A percentile compares a stretch with the other conserved stretches of the same genome.
phyloP scores from a whole-genome alignment of 2,888 invertebrate species.

The Drosophila merina region DNA sequence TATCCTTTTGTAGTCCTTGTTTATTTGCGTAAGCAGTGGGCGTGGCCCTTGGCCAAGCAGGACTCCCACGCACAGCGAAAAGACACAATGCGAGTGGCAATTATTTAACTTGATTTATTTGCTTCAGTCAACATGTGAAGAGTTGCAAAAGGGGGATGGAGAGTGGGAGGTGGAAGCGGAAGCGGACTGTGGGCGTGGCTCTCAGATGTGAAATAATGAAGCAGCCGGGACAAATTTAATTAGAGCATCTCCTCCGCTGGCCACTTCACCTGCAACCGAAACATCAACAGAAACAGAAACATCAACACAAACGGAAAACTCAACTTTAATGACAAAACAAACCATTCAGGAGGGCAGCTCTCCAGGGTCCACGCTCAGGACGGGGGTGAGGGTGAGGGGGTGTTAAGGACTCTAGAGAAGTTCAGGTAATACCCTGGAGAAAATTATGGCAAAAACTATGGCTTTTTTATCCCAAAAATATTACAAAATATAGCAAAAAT shows the following conservation, averaged over 20 bases:
- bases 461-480: background rate
- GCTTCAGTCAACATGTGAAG: slow-evolving; percentile 61
- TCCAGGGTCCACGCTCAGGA: slow-evolving; percentile 6
- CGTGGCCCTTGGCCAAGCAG: slow-evolving; percentile 19
- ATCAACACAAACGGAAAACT: slow-evolving; percentile 23
- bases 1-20: slow-evolving; percentile 6
- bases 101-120: slow-evolving; percentile 78
- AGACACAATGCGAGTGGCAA: slow-evolving; percentile 64
- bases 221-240: slow-evolving; percentile 66
- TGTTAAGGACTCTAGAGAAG: background rate
- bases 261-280: slow-evolving; percentile 61
- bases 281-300: slow-evolving; percentile 5
- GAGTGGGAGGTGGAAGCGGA: background rate
- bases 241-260: slow-evolving; percentile 64
- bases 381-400: background rate
- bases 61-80: slow-evolving; percentile 2
- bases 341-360: slow-evolving; percentile 34
- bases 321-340: slow-evolving; percentile 71
- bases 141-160: background rate
- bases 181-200: background rate
- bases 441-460: background rate
- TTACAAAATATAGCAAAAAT: too few relatives aligned
- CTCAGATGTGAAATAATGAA: slow-evolving; percentile 62
- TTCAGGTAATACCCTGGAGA: slow-evolving; percentile 1
- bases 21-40: slow-evolving; percentile 22